Conservation (phyloP, 2,888 invertebrate species). For the Melanostoma scalare region DNA sequence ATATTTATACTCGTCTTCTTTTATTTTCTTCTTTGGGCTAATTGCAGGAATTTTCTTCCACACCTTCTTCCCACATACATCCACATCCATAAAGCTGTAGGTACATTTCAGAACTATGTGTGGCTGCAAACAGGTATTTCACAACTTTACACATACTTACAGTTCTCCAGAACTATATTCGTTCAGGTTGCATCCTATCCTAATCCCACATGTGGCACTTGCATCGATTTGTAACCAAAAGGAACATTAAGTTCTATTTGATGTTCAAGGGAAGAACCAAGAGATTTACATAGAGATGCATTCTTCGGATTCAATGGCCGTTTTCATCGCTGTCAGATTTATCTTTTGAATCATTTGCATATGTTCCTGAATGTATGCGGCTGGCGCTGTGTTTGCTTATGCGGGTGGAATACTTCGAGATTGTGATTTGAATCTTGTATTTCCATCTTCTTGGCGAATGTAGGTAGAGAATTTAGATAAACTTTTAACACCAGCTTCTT, state of each 20-base stretch:
- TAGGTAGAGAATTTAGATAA: slow-evolving; percentile 9
- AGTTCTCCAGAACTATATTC: slow-evolving; percentile 16
- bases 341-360: slow-evolving; percentile 8
- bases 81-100: background rate
- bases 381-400: slow-evolving; percentile 2
- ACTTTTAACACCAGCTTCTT: slow-evolving; percentile 26
- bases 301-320: slow-evolving; percentile 52
- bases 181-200: background rate
- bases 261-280: slow-evolving; percentile 12
- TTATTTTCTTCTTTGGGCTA: slow-evolving; percentile 38
- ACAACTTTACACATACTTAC: slow-evolving; percentile 47
- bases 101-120: slow-evolving; percentile 24
- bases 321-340: slow-evolving; percentile 57
- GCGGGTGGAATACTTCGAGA: slow-evolving; percentile 22
- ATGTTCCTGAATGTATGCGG: background rate
- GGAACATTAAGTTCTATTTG: slow-evolving; percentile 23
- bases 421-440: slow-evolving; percentile 6
- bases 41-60: slow-evolving; percentile 57
- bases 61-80: slow-evolving; percentile 46
- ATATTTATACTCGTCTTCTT: slow-evolving; percentile 3
- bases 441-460: slow-evolving; percentile 3
- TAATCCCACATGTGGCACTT: slow-evolving; percentile 27
- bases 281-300: slow-evolving; percentile 39
- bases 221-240: slow-evolving; percentile 43
- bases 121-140: slow-evolving; percentile 56